Conservation (phyloP, 2,113 vertebrate species). For the Upupa epops region DNA sequence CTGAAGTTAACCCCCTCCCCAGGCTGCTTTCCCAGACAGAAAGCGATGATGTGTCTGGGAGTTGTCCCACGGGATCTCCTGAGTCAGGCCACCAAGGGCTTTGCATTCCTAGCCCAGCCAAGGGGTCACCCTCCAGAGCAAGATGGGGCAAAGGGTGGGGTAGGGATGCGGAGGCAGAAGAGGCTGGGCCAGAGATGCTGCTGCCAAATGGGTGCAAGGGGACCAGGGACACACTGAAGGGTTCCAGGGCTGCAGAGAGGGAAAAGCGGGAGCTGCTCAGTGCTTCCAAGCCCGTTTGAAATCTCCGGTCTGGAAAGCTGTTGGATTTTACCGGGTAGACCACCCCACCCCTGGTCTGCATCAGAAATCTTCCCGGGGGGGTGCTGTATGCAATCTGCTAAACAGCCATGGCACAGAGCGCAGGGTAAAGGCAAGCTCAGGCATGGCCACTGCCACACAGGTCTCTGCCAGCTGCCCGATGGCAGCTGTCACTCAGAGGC, state of each 20-base stretch:
- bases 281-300: neutral
- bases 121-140: neutral
- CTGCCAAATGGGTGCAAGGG: rapidly evolving
- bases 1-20: neutral
- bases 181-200: neutral
- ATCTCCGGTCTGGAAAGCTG: neutral
- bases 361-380: neutral
- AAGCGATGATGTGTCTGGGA: neutral
- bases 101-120: neutral
- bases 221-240: rapidly evolving
- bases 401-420: neutral
- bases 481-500: neutral
- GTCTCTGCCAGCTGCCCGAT: rapidly evolving
- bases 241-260: neutral
- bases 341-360: neutral
- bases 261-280: no score
- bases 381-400: rapidly evolving
- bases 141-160: neutral
- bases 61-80: rapidly evolving
- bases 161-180: neutral
- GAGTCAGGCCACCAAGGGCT: rapidly evolving
- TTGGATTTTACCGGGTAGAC: neutral
- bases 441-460: neutral
- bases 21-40: neutral
- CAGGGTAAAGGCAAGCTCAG: neutral